phyloP scores from a whole-genome alignment of 2,113 vertebrate species.

The Epinephelus moara region DNA sequence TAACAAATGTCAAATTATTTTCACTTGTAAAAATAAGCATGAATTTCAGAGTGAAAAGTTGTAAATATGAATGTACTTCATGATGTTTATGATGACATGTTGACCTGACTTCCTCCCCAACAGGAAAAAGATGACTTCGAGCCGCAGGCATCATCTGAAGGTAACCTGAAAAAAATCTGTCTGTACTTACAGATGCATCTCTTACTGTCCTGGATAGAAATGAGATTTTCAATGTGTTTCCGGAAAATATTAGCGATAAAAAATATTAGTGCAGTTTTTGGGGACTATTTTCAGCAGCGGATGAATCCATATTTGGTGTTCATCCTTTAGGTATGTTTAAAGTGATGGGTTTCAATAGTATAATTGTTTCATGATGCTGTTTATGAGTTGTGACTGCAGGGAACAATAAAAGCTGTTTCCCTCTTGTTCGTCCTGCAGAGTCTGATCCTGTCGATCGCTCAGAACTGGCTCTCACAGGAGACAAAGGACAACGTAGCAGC shows the following conservation, averaged over 20 bases:
- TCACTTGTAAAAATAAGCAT: background rate
- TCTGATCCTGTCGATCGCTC: conserved; percentile 71
- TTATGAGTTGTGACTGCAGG: background rate
- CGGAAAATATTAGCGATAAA: background rate
- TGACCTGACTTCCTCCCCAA: conserved; percentile 25
- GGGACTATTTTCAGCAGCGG: too few species aligned
- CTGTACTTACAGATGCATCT: background rate
- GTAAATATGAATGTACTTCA: background rate
- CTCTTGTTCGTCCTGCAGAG: conserved; percentile 49
- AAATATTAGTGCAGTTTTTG: background rate
- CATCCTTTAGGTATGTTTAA: background rate
- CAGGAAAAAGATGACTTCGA: conserved; percentile 90
- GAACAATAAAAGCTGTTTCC: too few species aligned
- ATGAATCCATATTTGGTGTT: too few species aligned
- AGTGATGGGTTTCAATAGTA: background rate
- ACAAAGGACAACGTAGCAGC: accelerated
- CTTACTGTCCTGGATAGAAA: too few species aligned
- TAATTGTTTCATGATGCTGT: background rate
- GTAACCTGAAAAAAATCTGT: conserved; percentile 71
- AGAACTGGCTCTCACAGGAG: conserved; percentile 63
- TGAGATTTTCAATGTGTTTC: background rate
- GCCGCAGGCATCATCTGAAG: conserved; percentile 95
- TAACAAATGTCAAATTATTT: background rate
- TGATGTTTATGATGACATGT: background rate
- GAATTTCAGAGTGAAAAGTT: background rate